Evolutionary conservation across 2,113 vertebrate species (phyloP), one percentile per base, ranked within the genome.

Genomic region (Channa argus): DNA sequence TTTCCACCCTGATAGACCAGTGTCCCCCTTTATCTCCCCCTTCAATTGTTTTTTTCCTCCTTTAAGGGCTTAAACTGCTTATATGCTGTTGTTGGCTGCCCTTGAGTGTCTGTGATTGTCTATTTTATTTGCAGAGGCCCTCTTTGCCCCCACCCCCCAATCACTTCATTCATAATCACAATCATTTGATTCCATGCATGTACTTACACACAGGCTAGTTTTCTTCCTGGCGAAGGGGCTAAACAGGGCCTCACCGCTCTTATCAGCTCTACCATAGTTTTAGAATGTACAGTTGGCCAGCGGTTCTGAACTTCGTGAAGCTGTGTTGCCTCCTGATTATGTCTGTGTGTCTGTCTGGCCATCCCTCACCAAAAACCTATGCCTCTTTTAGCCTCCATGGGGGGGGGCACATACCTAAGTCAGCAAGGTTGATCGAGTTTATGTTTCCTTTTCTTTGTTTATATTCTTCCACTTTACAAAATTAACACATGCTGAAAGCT

Each of bases 191-290:
- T 63, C 55, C 24, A 24, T 24, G 24, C 24, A 24, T 24, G 24
- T 44, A 44, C 14, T 24, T 52, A 63, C 61, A 65, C 46, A 70
- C 52, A 15, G 63, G 12, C 59, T 70, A 38, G 45, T 75, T 77
- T 80, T 70, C 43, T 79, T 63, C 46, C 59, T n/a, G 46, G 51
- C 3, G 34, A n/a, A 0, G 5, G 15, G 36, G 61, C 64, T 58
- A 71, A 36, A 9, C n/a, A 54, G 5, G 33, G 82, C 90, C 86
- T 86, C 69, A 86, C 68, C 45, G 15, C 79, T 83, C 89, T 93
- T 93, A 93, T 92, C 89, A 58, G 83, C 54, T 83, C 44, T 66
- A 47, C 74, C 79, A 83, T 91, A 89, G 90, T 92, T 72, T 81
- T 73, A 13, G 24, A 24, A 24, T 1, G 24, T 37, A 63, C 41